Percentiles rank a stretch among this genome's conserved stretches.
Evolutionary conservation across 2,113 vertebrate species (phyloP).

Genomic region (Corydoras sp.): DNA sequence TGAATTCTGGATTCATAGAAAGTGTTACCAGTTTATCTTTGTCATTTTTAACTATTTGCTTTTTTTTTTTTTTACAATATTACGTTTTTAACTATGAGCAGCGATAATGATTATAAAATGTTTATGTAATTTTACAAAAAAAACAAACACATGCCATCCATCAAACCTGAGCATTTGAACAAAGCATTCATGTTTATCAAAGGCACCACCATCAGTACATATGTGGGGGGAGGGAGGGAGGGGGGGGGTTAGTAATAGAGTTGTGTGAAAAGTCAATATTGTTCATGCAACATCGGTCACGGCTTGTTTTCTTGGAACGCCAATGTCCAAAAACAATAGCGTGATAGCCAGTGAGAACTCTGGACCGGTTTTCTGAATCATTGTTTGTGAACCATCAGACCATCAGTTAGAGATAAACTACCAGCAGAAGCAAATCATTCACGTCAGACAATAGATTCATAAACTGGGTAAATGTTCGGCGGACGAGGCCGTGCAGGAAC

Average conservation of each 20-base stretch:
- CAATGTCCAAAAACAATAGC: slow-evolving; percentile 1
- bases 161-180: background rate
- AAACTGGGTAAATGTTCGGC: background rate
- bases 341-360: background rate
- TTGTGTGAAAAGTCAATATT: slow-evolving; percentile 10
- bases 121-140: too few species aligned
- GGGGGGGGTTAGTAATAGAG: background rate
- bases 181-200: background rate
- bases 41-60: too few species aligned
- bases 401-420: background rate
- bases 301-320: slow-evolving; percentile 3
- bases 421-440: slow-evolving; percentile 8
- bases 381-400: background rate
- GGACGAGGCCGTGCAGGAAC: background rate
- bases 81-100: too few species aligned
- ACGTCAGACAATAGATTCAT: background rate
- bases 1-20: too few species aligned
- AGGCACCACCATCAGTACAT: background rate
- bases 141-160: too few species aligned
- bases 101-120: too few species aligned
- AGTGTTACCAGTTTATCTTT: too few species aligned
- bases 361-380: background rate
- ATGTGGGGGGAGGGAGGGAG: background rate
- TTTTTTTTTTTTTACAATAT: too few species aligned
- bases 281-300: slow-evolving; percentile 12